These are phyloP conservation scores for Odontocolon sp. DNA, from an alignment of 2,888 invertebrate species.

Conservation along the genomic window DNA sequence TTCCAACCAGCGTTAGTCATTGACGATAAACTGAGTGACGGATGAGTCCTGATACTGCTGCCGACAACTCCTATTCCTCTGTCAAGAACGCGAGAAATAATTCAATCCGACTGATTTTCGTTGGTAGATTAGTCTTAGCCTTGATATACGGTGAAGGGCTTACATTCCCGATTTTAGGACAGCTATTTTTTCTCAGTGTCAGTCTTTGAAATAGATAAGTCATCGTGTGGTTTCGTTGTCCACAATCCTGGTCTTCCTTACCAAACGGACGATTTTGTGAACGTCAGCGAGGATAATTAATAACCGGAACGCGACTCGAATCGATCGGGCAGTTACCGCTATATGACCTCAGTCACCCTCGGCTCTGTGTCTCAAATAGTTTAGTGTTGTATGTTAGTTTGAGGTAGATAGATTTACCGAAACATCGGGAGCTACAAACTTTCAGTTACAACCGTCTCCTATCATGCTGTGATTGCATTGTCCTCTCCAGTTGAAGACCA, in stretches of 20 bases:
- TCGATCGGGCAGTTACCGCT: conserved; percentile 38
- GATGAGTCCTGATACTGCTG: conserved; percentile 11
- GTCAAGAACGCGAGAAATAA: conserved; percentile 25
- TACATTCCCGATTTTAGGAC: background rate
- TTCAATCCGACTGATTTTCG: conserved; percentile 35
- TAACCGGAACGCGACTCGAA: conserved; percentile 44
- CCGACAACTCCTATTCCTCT: background rate
- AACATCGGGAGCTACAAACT: background rate
- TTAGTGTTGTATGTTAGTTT: conserved; percentile 17
- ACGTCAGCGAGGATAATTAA: conserved; percentile 57
- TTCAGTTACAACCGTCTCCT: background rate
- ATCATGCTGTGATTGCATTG: too few relatives aligned
- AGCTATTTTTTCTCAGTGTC: background rate
- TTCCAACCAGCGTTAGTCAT: conserved; percentile 5
- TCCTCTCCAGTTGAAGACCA: too few relatives aligned
- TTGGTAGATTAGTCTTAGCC: background rate
- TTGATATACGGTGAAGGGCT: background rate
- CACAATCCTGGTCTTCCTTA: background rate
- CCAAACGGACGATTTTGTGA: conserved; percentile 17
- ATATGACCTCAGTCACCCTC: conserved; percentile 19
- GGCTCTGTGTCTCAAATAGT: conserved; percentile 44
- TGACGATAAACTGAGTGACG: conserved; percentile 21
- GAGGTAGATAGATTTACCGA: conserved; percentile 11
- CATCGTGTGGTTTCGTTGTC: background rate
- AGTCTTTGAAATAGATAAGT: conserved; percentile 17